phyloP scores from a whole-genome alignment of 2,113 vertebrate species.

The Propithecus coquereli region DNA sequence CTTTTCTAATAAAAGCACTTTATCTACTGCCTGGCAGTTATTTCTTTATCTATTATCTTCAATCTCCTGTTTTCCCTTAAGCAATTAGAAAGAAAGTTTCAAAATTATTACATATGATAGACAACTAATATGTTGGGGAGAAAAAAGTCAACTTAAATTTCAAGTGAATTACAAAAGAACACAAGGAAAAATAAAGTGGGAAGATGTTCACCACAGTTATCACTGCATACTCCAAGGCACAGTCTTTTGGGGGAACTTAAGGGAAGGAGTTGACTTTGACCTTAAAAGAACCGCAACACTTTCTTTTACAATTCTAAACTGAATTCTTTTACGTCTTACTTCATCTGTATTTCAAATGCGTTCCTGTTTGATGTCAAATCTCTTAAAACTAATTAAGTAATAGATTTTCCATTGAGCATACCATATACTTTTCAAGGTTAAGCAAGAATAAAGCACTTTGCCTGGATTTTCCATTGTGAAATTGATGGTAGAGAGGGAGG shows the following conservation, averaged over 20 bases:
- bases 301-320: constrained; percentile 6
- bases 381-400: constrained; percentile 63
- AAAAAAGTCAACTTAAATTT: background rate
- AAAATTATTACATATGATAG: background rate
- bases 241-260: background rate
- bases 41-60: background rate
- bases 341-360: constrained; percentile 37
- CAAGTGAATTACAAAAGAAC: background rate
- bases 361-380: constrained; percentile 42
- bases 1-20: background rate
- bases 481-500: background rate
- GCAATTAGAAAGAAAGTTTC: background rate
- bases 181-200: background rate
- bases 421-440: constrained; percentile 64
- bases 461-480: constrained; percentile 47
- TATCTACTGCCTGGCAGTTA: background rate
- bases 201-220: background rate
- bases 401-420: constrained; percentile 47
- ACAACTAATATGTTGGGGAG: background rate
- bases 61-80: background rate
- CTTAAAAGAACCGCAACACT: constrained; percentile 8
- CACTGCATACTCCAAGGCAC: background rate
- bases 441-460: constrained; percentile 45
- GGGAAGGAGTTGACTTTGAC: constrained; percentile 37
- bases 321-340: constrained; percentile 27